A percentile compares a stretch with the other conserved stretches of the same genome.
phyloP scores from a whole-genome alignment of 2,797 vertebrate genomes.

The Pseudochaenichthys georgianus region DNA sequence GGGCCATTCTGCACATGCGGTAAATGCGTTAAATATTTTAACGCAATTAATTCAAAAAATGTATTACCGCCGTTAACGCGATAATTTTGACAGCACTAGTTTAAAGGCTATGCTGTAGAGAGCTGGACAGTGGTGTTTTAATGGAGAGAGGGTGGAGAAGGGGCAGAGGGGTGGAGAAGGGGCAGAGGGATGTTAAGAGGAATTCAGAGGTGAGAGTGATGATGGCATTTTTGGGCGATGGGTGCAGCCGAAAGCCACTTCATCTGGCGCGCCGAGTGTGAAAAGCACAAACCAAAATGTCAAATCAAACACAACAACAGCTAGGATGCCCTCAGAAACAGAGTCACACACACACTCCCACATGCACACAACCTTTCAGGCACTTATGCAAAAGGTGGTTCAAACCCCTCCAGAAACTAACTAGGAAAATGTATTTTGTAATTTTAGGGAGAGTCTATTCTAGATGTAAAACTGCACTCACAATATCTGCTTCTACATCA shows the following conservation, averaged over 20 bases:
- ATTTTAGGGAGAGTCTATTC: background rate
- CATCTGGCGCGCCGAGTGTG: slow-evolving; percentile 29
- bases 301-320: slow-evolving; percentile 30
- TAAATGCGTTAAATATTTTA: too few species aligned
- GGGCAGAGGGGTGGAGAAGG: slow-evolving; percentile 38
- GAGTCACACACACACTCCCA: background rate
- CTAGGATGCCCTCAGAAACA: background rate
- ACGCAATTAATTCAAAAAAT: too few species aligned
- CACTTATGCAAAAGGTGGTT: slow-evolving; percentile 14
- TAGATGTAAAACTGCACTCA: too few species aligned
- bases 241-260: slow-evolving; percentile 57
- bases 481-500: too few species aligned
- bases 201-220: slow-evolving; percentile 45
- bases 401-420: slow-evolving; percentile 18
- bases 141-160: slow-evolving; percentile 37
- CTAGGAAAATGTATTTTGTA: slow-evolving; percentile 12
- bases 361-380: background rate
- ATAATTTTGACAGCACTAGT: background rate
- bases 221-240: slow-evolving; percentile 36
- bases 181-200: slow-evolving; percentile 51
- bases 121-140: background rate
- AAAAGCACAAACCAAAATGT: slow-evolving; percentile 49
- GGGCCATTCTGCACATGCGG: too few species aligned
- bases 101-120: slow-evolving; percentile 42
- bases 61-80: too few species aligned